A percentile compares a stretch with the other conserved stretches of the same genome.
phyloP scores from a whole-genome alignment of 2,113 vertebrate species.

The Leptobrachium leishanense region DNA sequence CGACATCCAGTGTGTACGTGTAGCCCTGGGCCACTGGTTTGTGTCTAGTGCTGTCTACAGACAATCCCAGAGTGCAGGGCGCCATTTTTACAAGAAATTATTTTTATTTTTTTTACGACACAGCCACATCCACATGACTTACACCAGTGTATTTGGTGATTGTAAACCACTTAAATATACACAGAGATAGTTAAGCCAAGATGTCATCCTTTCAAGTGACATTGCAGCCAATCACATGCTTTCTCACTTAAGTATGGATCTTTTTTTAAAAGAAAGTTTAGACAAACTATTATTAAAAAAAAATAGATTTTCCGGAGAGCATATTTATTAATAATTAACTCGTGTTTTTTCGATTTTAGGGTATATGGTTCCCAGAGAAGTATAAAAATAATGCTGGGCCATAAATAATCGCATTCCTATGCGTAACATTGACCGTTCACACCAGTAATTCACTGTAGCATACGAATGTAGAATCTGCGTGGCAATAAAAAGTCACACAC shows the following conservation, averaged over 20 bases:
- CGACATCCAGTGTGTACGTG: not conserved
- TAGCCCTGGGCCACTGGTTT: not conserved
- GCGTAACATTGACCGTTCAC: no score
- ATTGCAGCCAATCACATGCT: not conserved
- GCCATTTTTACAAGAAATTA: not conserved
- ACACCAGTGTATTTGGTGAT: not conserved
- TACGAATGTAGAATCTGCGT: no score
- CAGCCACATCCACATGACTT: not conserved
- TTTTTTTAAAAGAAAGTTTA: not conserved
- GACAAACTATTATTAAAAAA: no score
- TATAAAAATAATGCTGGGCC: no score
- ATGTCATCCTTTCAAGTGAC: not conserved
- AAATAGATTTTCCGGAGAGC: no score
- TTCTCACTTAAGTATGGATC: not conserved
- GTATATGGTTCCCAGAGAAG: no score
- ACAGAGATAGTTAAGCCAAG: not conserved
- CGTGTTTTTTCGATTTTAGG: no score
- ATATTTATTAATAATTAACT: no score
- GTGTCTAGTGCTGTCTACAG: not conserved
- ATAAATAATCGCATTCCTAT: no score
- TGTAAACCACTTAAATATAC: not conserved
- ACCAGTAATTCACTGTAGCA: no score
- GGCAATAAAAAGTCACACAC: no score
- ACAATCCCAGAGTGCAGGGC: not conserved
- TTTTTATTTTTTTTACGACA: not conserved